phyloP scores from a whole-genome alignment of 1,140 invertebrate genomes.

The Drosophila obscura region DNA sequence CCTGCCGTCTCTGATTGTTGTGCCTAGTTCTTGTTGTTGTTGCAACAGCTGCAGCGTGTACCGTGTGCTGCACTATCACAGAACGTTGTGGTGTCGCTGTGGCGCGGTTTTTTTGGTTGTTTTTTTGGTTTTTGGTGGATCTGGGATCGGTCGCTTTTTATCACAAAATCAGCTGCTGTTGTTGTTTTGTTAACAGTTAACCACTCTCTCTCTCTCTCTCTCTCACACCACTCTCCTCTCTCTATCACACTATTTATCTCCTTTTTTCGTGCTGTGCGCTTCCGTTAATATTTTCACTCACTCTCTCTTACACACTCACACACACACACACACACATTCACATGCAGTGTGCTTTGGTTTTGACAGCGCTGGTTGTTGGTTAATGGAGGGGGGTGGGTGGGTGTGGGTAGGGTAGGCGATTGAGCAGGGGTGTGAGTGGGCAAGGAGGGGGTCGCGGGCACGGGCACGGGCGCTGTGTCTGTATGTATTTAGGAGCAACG shows the following conservation, averaged over 20 bases:
- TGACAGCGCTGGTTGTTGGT: slow-evolving; percentile 8
- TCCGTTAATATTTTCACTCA: slow-evolving; percentile 53
- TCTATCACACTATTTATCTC: slow-evolving; percentile 29
- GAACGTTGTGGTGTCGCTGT: slow-evolving; percentile 9
- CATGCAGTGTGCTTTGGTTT: slow-evolving; percentile 36
- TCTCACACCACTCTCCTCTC: slow-evolving; percentile 1
- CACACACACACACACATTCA: slow-evolving; percentile 27
- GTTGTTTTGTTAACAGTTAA: slow-evolving; percentile 25
- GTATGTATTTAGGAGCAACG: slow-evolving; percentile 74
- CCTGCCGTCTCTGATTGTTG: slow-evolving; percentile 4
- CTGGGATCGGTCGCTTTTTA: slow-evolving; percentile 27
- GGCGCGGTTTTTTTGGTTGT: no score
- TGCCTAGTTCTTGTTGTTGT: slow-evolving; percentile 23
- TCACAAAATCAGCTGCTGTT: slow-evolving; percentile 49
- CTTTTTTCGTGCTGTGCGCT: slow-evolving; percentile 45
- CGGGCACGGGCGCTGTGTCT: slow-evolving; percentile 27
- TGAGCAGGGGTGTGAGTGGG: slow-evolving; percentile 1
- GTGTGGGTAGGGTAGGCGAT: slow-evolving; percentile 19
- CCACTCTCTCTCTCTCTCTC: slow-evolving; percentile 12
- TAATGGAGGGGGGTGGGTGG: background rate
- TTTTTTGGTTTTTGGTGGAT: no score
- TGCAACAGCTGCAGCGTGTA: slow-evolving; percentile 51
- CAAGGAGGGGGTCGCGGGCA: slow-evolving; percentile 9
- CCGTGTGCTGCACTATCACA: slow-evolving; percentile 42
- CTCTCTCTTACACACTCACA: slow-evolving; percentile 24